A percentile compares a stretch with the other conserved stretches of the same genome.
Evolutionary conservation across 2,113 vertebrate genomes (phyloP).

Genomic region (Labrus mixtus): DNA sequence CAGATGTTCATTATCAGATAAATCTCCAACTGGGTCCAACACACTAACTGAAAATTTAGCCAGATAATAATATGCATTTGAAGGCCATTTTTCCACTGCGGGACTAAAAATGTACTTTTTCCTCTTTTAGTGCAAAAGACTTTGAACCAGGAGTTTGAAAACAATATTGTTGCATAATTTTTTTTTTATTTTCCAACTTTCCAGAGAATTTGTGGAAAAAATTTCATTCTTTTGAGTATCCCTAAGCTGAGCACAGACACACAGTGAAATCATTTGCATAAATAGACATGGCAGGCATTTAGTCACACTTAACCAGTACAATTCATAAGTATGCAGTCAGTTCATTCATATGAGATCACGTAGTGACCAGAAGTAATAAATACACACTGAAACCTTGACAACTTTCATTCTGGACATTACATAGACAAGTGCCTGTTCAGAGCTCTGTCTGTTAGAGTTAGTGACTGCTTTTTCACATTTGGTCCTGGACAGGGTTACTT

Average conservation of each 20-base stretch:
- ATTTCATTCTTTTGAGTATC: constrained; percentile 62
- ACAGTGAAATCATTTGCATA: constrained; percentile 78
- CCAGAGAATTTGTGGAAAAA: constrained; percentile 56
- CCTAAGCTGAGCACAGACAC: constrained; percentile 67
- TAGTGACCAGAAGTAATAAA: constrained; percentile 77
- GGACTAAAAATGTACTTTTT: too few relatives aligned
- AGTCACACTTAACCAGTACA: constrained; percentile 69
- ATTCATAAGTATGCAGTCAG: constrained; percentile 60
- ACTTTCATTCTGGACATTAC: constrained; percentile 78
- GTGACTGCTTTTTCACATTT: constrained; percentile 71
- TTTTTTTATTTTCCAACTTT: constrained; percentile 67
- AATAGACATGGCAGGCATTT: constrained; percentile 72
- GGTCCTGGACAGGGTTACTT: constrained; percentile 81
- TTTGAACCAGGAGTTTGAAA: not conserved
- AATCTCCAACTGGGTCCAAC: too few relatives aligned
- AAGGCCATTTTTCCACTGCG: too few relatives aligned
- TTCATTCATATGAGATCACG: constrained; percentile 66
- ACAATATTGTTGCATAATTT: constrained; percentile 43
- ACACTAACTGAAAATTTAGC: too few relatives aligned
- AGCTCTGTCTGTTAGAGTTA: constrained; percentile 67
- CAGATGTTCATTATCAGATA: too few relatives aligned
- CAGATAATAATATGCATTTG: too few relatives aligned
- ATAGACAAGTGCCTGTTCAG: constrained; percentile 61
- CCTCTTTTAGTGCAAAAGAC: not conserved
- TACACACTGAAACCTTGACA: constrained; percentile 73